phyloP scores from a whole-genome alignment of 1,140 invertebrate genomes.

The Papilio aristodemus region DNA sequence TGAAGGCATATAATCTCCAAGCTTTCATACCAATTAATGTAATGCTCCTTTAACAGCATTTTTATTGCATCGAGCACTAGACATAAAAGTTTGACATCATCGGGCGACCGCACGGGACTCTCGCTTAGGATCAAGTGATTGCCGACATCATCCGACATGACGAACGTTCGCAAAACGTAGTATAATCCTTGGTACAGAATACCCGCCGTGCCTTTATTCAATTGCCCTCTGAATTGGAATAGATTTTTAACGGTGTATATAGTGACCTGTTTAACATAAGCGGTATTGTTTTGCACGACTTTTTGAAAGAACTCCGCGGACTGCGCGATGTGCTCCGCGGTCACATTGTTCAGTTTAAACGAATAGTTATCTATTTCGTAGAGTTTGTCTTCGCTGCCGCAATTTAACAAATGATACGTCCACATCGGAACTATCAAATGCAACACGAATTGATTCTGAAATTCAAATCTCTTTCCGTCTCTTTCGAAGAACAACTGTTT shows the following conservation, averaged over 20 bases:
- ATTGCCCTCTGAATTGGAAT: conserved; percentile 35
- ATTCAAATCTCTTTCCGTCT: conserved; percentile 37
- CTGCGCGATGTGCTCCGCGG: conserved; percentile 39
- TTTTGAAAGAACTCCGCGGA: conserved; percentile 28
- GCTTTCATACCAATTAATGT: conserved; percentile 49
- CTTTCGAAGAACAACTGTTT: conserved; percentile 37
- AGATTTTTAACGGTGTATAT: conserved; percentile 37
- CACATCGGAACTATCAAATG: conserved; percentile 34
- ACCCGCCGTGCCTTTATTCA: conserved; percentile 39
- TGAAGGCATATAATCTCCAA: conserved; percentile 42
- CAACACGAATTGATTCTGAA: conserved; percentile 37
- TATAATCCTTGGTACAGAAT: conserved; percentile 40
- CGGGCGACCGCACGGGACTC: conserved; percentile 31
- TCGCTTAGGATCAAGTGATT: conserved; percentile 34
- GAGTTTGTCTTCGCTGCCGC: neutral
- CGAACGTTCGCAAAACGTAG: conserved; percentile 37
- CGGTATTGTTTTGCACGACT: conserved; percentile 25
- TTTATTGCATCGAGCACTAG: conserved; percentile 36
- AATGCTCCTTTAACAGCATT: conserved; percentile 43
- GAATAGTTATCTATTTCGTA: conserved; percentile 27
- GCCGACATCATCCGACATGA: conserved; percentile 36
- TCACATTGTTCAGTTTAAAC: conserved; percentile 31
- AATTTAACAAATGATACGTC: conserved; percentile 9
- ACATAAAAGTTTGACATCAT: conserved; percentile 40
- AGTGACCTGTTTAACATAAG: conserved; percentile 31